Percentiles rank a stretch among this genome's conserved stretches.
Conservation (phyloP, 1,140 invertebrate species). For the Atta colombica region DNA sequence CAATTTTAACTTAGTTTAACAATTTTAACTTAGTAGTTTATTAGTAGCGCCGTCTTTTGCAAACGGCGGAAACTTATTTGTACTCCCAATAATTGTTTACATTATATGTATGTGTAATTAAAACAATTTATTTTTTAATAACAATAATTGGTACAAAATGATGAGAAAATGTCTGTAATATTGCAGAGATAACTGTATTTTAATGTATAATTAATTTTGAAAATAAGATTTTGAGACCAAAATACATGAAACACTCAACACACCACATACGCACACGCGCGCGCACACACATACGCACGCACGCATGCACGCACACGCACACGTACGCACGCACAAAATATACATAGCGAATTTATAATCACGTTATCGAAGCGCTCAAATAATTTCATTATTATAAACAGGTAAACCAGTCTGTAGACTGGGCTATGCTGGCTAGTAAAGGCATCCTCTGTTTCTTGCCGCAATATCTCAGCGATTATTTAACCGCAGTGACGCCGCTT, state of each 20-base stretch:
- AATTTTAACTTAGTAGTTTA: too few relatives aligned
- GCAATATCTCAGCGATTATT: constrained; percentile 87
- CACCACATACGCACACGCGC: too few relatives aligned
- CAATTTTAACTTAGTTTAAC: too few relatives aligned
- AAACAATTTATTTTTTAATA: neutral
- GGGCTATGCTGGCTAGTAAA: constrained; percentile 85
- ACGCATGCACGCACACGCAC: too few relatives aligned
- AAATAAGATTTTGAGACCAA: too few relatives aligned
- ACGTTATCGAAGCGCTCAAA: neutral
- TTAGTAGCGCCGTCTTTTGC: too few relatives aligned
- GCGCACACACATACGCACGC: too few relatives aligned
- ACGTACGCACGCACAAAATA: too few relatives aligned
- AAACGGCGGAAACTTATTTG: too few relatives aligned
- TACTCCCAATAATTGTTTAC: neutral
- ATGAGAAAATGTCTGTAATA: neutral
- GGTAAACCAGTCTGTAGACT: constrained; percentile 85
- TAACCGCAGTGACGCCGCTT: constrained; percentile 82
- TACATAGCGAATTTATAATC: too few relatives aligned
- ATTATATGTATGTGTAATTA: neutral
- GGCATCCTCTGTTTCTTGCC: constrained; percentile 88
- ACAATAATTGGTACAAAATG: neutral
- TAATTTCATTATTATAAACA: constrained; percentile 27
- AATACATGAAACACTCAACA: too few relatives aligned
- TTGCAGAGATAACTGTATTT: neutral
- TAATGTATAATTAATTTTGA: neutral